Evolutionary conservation across 2,113 vertebrate genomes (phyloP), one percentile per base, ranked within the genome.

Genomic region (Ceratotherium simum): DNA sequence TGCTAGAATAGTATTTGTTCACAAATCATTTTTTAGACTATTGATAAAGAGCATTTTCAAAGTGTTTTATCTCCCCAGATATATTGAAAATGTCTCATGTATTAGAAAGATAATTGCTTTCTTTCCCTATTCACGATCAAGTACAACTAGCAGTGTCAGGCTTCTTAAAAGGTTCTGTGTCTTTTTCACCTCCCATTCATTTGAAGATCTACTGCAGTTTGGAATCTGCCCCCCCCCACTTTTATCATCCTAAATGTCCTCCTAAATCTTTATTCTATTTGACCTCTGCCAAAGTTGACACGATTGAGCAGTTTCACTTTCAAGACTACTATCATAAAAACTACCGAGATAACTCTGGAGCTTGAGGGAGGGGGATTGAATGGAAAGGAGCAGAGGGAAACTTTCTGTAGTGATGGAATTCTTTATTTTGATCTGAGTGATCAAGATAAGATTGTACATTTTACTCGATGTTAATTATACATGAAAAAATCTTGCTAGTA

Each of bases 241-340:
- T 91, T 94, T 56, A 42, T 87, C 62, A 93, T 82, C 56, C 79
- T 27, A 8, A 88, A 39, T 65, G 69, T 65, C 17, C 48, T 80
- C 56, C 70, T 92, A 92, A 90, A 80, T 76, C 39, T 90, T 96
- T 91, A 75, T 73, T 97, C 42, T 96, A 70, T 87, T n/a, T 94
- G 58, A 69, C 25, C 39, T 85, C 17, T 92, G 51, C 23, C 56
- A 90, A 73, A 93, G 39, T 64, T 60, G 31, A 91, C 23, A 82
- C 51, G 58, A 65, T 31, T 96, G 70, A 91, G 36, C 8, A 75
- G 42, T 56, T 91, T 92, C 13, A 76, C 36, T 73, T 86, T 92
- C 80, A 92, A 56, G 91, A 72, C 20, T 79, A 89, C 42, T 94
- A 54, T 73, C 89, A 21, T 78, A 79, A 65, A 94, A 84, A 91